Evolutionary conservation across 2,113 vertebrate species (phyloP).

Genomic region (Blennius ocellaris): DNA sequence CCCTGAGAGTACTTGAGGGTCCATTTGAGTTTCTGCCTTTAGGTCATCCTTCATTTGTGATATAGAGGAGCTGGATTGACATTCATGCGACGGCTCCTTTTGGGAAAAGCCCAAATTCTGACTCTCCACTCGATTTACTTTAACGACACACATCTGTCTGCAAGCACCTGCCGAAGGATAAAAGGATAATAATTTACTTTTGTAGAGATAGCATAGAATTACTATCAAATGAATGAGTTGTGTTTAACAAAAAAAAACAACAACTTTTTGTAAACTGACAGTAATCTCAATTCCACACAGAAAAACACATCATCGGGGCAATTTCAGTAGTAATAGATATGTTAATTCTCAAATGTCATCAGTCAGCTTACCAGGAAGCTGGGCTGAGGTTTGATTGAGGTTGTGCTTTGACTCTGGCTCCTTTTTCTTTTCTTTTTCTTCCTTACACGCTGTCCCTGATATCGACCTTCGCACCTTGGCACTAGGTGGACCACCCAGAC

Average conservation of each 20-base stretch:
- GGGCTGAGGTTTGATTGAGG: conserved; percentile 54
- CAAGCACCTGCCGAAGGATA: conserved; percentile 71
- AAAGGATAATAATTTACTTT: not conserved
- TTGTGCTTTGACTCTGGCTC: conserved; percentile 60
- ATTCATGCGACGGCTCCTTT: conserved; percentile 29
- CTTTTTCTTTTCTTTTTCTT: conserved; percentile 65
- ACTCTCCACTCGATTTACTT: conserved; percentile 82
- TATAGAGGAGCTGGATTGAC: conserved; percentile 25
- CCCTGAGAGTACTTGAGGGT: conserved; percentile 45
- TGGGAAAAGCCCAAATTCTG: conserved; percentile 61
- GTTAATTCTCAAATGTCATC: conserved; percentile 8
- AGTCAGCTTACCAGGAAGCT: conserved; percentile 71
- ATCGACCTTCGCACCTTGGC: conserved; percentile 65
- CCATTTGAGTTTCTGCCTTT: conserved; percentile 37
- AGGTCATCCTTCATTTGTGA: conserved; percentile 36
- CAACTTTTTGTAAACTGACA: not conserved
- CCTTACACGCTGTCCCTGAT: conserved; percentile 42
- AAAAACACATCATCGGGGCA: not conserved
- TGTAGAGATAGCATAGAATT: not conserved
- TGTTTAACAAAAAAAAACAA: no score
- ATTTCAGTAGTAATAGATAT: not conserved
- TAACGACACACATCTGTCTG: conserved; percentile 84
- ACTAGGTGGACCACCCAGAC: conserved; percentile 45
- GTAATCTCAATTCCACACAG: not conserved
- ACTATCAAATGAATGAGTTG: not conserved